Conservation (phyloP, 2,113 vertebrate genomes). For the Podarcis muralis region DNA sequence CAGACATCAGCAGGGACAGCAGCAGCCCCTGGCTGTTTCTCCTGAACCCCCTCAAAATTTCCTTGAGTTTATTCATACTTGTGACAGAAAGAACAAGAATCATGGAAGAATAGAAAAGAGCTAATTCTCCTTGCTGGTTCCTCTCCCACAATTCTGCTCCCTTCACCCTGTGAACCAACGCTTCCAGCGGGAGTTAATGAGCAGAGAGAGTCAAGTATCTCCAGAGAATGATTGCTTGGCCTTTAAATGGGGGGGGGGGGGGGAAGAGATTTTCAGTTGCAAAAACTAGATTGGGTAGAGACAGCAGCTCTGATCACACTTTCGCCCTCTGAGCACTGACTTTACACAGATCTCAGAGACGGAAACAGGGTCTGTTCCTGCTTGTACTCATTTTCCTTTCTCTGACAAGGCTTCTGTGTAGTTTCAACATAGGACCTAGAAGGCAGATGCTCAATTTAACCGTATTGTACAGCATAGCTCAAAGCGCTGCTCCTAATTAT, state of each 20-base stretch:
- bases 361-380: background rate
- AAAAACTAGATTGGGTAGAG: background rate
- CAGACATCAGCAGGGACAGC: no score
- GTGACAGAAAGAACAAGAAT: background rate
- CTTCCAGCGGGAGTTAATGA: slow-evolving; percentile 39
- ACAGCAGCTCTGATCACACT: background rate
- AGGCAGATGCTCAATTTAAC: background rate
- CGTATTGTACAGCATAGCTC: background rate
- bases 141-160: background rate
- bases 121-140: background rate
- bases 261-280: background rate
- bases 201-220: slow-evolving; percentile 42
- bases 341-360: no score
- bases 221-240: background rate
- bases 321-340: no score
- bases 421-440: background rate
- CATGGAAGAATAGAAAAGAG: no score
- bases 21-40: no score
- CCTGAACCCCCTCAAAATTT: no score
- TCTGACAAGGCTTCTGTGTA: background rate
- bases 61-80: background rate
- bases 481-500: background rate
- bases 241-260: accelerated
- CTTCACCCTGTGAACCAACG: slow-evolving; percentile 22
- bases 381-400: background rate